Conservation (phyloP, 2,797 vertebrate genomes). For the Pelodytes ibericus region DNA sequence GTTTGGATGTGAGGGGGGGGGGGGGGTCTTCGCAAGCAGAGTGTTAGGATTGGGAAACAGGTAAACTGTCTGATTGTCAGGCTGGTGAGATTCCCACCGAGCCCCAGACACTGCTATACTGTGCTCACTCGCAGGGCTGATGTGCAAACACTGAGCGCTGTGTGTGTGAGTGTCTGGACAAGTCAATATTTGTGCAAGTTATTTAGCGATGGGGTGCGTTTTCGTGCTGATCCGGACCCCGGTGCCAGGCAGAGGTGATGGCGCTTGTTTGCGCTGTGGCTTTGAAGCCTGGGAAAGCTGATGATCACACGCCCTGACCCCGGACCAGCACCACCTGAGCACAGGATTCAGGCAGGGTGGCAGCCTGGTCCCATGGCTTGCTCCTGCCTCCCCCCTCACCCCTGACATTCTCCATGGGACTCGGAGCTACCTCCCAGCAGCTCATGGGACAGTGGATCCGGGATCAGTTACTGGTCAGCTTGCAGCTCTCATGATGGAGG, state of each 20-base stretch:
- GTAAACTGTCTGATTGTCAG: too few species aligned
- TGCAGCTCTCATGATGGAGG: too few species aligned
- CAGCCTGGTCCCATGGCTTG: constrained; percentile 7
- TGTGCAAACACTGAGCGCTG: constrained; percentile 56
- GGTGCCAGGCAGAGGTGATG: constrained; percentile 50
- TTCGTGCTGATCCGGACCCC: constrained; percentile 53
- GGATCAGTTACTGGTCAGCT: too few species aligned
- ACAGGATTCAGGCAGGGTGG: constrained; percentile 23
- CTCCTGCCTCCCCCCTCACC: background rate
- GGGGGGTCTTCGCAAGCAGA: too few species aligned
- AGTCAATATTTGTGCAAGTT: constrained; percentile 70
- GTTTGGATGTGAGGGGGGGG: too few species aligned
- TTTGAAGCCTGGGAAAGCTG: constrained; percentile 40
- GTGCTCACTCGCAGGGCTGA: constrained; percentile 48
- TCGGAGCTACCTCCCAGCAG: background rate
- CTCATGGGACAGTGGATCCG: too few species aligned
- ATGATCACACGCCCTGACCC: constrained; percentile 40
- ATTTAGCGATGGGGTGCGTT: constrained; percentile 65
- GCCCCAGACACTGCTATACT: constrained; percentile 39
- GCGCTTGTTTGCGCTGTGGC: constrained; percentile 36
- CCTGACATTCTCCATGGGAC: background rate
- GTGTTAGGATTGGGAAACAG: too few species aligned
- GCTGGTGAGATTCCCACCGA: background rate
- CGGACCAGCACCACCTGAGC: constrained; percentile 29
- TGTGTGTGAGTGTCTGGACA: constrained; percentile 58